phyloP scores from a whole-genome alignment of 2,888 invertebrate species.

The Homarus gammarus region DNA sequence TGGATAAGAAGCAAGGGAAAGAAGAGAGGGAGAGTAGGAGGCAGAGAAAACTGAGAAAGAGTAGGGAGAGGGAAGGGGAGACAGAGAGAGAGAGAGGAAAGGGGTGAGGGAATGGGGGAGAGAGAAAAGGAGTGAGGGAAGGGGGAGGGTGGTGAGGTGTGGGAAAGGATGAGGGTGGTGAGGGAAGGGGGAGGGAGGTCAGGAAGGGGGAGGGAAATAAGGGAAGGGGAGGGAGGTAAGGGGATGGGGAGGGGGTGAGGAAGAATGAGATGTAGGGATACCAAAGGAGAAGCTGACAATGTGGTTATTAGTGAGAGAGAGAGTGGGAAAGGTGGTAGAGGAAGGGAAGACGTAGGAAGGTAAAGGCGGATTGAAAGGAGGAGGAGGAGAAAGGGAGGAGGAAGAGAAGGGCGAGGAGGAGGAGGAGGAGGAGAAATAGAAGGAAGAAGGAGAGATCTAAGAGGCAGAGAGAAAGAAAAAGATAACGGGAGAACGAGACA shows the following conservation, averaged over 20 bases:
- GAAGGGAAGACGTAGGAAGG: not conserved
- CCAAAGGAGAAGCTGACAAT: not conserved
- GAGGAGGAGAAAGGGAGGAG: not conserved
- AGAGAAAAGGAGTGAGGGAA: not conserved
- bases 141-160: not conserved
- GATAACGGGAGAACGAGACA: conserved; percentile 46
- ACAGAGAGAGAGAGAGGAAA: not conserved
- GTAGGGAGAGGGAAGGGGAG: not conserved
- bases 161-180: not conserved
- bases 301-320: not conserved
- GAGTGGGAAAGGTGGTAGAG: no score
- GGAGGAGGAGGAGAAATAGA: conserved; percentile 18
- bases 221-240: not conserved
- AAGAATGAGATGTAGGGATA: not conserved
- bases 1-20: not conserved
- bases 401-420: conserved; percentile 14
- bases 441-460: not conserved
- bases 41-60: not conserved
- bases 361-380: not conserved
- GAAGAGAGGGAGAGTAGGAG: not conserved
- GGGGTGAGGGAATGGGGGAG: not conserved
- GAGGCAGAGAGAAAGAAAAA: conserved; percentile 43
- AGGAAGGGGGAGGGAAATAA: not conserved
- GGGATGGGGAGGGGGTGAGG: not conserved
- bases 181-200: not conserved